Evolutionary conservation across 2,797 vertebrate genomes (phyloP), one percentile per base, ranked within the genome.

Genomic region (Paguma larvata): DNA sequence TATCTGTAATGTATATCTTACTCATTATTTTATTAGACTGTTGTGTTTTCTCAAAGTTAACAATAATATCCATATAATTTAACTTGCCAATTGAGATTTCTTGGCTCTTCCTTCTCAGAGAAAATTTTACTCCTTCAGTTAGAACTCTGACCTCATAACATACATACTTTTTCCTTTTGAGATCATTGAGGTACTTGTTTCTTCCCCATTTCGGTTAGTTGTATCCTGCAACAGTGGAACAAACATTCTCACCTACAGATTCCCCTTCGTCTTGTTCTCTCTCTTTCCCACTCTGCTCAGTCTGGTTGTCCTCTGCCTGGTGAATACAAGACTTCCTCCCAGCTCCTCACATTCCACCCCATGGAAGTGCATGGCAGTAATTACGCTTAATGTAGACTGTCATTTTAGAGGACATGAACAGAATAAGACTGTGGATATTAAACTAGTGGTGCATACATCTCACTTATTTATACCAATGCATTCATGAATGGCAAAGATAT

Each of bases 171-270:
- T 56, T 23, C 15, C 25, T 13, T 48, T 38, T 80, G 41, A 38
- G 73, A 67, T 75, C n/a, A 44, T 68, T 73, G 83, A 87, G 84
- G 34, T 83, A 72, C 30, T 85, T 70, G 25, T 25, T 48, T 82
- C 78, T 86, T 48, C 73, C 91, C 14, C 59, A 63, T 87, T 96
- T 96, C 56, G 89, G 63, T 44, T 85, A 41, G 19, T 75, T 91
- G 87, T 67, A 78, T 88, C 25, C 25, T 87, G 6, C 10, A 90
- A 38, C 11, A 53, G 46, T 21, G 2, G n/a, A 88, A 72, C 7
- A 87, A 92, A 32, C 67, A 46, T 48, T 88, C 30, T 88, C 32
- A 19, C 13, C n/a, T 51, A 32, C 38, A 3, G 21, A 53, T 87
- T 8, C 23, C 41, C 41, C 19, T 91, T 78, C 87, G 78, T 83